Evolutionary conservation across 2,888 invertebrate species (phyloP).

Genomic region (Dryobota labecula): DNA sequence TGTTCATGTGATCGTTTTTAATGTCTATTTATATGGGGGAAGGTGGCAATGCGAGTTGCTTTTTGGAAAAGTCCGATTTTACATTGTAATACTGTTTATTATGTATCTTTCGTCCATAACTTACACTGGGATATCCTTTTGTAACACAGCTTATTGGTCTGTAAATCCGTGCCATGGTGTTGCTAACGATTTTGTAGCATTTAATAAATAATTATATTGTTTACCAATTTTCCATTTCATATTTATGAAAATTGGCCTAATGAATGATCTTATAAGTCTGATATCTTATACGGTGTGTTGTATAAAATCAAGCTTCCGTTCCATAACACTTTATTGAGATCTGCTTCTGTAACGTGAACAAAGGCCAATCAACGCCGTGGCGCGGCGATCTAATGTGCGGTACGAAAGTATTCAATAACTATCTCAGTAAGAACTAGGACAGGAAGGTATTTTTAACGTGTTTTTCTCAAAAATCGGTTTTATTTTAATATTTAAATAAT

Average conservation of each 20-base stretch:
- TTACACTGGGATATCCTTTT: slow-evolving; percentile 43
- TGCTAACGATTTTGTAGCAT: slow-evolving; percentile 34
- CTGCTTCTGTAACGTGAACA: slow-evolving; percentile 30
- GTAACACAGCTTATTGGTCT: slow-evolving; percentile 41
- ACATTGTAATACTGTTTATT: slow-evolving; percentile 44
- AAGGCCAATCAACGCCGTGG: slow-evolving; percentile 54
- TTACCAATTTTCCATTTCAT: slow-evolving; percentile 55
- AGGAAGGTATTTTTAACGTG: slow-evolving; percentile 42
- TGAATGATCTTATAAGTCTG: slow-evolving; percentile 56
- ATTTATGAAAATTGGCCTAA: slow-evolving; percentile 62
- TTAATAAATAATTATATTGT: slow-evolving; percentile 26
- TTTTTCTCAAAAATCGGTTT: slow-evolving; percentile 30
- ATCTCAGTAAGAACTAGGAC: slow-evolving; percentile 42
- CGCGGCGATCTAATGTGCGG: slow-evolving; percentile 35
- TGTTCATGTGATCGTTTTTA: slow-evolving; percentile 48
- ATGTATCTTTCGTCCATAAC: slow-evolving; percentile 64
- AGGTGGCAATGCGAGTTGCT: slow-evolving; percentile 35
- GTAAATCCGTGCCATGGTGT: slow-evolving; percentile 58
- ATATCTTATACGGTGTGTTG: slow-evolving; percentile 39
- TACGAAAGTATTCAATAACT: slow-evolving; percentile 34
- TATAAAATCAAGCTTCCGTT: slow-evolving; percentile 32
- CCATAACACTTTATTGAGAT: slow-evolving; percentile 26
- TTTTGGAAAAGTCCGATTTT: slow-evolving; percentile 49
- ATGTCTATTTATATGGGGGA: slow-evolving; percentile 50
- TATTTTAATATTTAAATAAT: slow-evolving; percentile 36